These are phyloP conservation scores for Lutjanus erythropterus DNA, from an alignment of 2,113 vertebrate genomes.

Conservation along the genomic window DNA sequence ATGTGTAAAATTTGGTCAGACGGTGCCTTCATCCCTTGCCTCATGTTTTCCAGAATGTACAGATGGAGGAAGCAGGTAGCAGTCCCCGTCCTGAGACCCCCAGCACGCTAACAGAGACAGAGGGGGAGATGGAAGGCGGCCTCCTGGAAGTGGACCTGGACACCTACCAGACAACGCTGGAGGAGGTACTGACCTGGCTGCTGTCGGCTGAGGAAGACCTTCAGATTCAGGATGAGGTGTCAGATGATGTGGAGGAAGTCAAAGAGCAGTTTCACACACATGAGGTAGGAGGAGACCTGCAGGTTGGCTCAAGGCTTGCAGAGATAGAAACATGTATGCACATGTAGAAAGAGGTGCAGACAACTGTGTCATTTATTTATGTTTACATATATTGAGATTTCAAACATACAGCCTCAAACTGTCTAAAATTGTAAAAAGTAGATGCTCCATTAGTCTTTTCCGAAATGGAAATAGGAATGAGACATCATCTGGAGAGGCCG, in stretches of 20 bases:
- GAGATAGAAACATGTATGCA: not conserved
- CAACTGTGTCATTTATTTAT: not conserved
- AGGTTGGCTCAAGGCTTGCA: not conserved
- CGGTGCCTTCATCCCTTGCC: not conserved
- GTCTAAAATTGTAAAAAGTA: not conserved
- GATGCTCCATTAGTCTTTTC: not conserved
- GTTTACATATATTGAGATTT: not conserved
- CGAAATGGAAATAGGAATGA: not conserved
- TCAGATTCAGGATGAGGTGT: constrained; percentile 93
- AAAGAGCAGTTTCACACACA: constrained; percentile 98
- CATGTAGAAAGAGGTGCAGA: not conserved
- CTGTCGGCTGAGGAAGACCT: constrained; percentile 94
- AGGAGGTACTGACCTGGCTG: constrained; percentile 98
- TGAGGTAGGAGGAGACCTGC: constrained; percentile 85
- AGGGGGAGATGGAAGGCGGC: constrained; percentile 89
- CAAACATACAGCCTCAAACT: not conserved
- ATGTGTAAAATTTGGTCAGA: constrained; percentile 1
- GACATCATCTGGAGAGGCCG: not conserved
- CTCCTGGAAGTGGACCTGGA: constrained; percentile 90
- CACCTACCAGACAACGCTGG: constrained; percentile 93
- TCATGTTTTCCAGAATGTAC: constrained; percentile 57
- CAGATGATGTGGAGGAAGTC: constrained; percentile 95
- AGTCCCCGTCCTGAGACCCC: constrained; percentile 85
- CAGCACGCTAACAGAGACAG: constrained; percentile 87
- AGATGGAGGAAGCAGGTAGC: constrained; percentile 76